phyloP scores from a whole-genome alignment of 2,797 vertebrate genomes.

The Neopelma chrysocephalum region DNA sequence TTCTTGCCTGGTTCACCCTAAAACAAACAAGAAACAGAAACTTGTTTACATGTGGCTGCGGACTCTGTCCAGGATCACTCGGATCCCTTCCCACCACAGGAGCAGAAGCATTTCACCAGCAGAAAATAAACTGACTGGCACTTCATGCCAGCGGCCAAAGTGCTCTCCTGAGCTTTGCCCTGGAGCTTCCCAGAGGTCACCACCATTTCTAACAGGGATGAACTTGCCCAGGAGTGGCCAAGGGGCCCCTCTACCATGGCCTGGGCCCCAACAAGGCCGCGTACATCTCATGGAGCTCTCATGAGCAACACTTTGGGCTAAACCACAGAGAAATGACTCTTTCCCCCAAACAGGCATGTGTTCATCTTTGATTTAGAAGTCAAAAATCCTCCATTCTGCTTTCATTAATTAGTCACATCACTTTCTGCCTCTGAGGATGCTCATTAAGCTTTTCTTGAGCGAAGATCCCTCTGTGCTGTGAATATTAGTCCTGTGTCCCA shows the following conservation, averaged over 20 bases:
- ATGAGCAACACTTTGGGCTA: not conserved
- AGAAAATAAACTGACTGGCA: not conserved
- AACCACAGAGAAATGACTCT: not conserved
- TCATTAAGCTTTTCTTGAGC: slow-evolving; percentile 8
- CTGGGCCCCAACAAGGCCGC: not conserved
- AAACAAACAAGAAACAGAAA: slow-evolving; percentile 35
- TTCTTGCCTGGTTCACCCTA: slow-evolving; percentile 86
- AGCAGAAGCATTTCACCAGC: not conserved
- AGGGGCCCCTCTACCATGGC: not conserved
- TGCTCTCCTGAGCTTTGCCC: not conserved
- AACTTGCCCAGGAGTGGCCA: not conserved
- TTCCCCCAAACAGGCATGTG: fast-evolving
- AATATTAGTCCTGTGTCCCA: not conserved
- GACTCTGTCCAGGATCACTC: not conserved
- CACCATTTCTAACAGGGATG: not conserved
- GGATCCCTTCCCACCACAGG: not conserved
- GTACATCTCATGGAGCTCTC: not conserved
- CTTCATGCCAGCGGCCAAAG: not conserved
- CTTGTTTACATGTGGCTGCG: not conserved
- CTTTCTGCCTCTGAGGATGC: slow-evolving; percentile 1
- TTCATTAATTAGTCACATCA: not conserved
- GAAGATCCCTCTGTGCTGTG: not conserved
- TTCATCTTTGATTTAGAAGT: not conserved
- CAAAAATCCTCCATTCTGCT: not conserved
- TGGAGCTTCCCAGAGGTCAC: not conserved